These are phyloP conservation scores for Ennomos fuscantarius DNA, from an alignment of 2,888 invertebrate species.

Conservation along the genomic window DNA sequence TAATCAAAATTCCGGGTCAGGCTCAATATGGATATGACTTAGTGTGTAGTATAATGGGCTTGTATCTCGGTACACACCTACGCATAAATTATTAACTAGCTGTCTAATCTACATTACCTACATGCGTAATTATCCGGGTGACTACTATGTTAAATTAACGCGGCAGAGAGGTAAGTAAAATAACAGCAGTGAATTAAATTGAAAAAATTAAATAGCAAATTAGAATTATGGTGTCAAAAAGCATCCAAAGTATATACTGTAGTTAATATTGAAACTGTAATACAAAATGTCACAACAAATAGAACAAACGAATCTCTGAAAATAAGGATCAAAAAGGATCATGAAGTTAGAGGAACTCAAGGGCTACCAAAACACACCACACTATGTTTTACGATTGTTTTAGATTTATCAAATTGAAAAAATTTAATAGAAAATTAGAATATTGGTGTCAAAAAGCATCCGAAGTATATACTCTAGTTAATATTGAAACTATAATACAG, in stretches of 20 bases:
- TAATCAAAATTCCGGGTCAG: slow-evolving; percentile 79
- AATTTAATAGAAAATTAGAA: too few species aligned
- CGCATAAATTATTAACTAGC: slow-evolving; percentile 59
- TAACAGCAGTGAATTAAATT: slow-evolving; percentile 4
- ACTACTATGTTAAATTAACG: slow-evolving; percentile 31
- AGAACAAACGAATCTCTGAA: too few species aligned
- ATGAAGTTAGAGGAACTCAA: too few species aligned
- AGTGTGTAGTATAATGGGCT: slow-evolving; percentile 51
- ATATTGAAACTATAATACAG: slow-evolving; percentile 29
- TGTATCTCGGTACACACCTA: slow-evolving; percentile 50
- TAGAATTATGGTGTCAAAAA: slow-evolving; percentile 25
- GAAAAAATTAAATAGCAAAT: too few species aligned
- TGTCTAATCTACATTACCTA: slow-evolving; percentile 35
- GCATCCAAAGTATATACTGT: slow-evolving; percentile 23
- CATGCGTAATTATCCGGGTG: slow-evolving; percentile 33
- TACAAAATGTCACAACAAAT: too few species aligned
- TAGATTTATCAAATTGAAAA: too few species aligned
- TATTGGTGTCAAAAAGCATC: slow-evolving; percentile 27
- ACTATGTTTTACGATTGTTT: too few species aligned
- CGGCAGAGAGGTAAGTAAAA: slow-evolving; percentile 13
- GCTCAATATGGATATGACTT: slow-evolving; percentile 64
- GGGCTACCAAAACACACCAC: too few species aligned
- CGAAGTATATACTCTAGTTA: slow-evolving; percentile 27
- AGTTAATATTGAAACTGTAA: slow-evolving; percentile 31
- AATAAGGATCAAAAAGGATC: too few species aligned